phyloP scores from a whole-genome alignment of 1,140 invertebrate genomes.

The Brachionus sp. region DNA sequence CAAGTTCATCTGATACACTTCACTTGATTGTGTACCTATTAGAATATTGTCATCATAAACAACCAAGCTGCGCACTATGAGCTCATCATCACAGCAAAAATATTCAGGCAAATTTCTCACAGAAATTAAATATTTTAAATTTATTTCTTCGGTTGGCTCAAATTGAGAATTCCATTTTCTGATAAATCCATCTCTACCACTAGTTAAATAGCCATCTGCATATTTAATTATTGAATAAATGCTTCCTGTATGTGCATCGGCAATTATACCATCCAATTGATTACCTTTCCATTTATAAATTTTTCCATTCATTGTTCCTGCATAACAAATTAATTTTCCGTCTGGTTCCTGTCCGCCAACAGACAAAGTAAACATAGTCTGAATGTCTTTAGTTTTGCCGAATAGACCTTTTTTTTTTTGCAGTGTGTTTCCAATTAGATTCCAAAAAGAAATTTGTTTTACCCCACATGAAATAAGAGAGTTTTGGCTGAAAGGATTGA shows the following conservation, averaged over 20 bases:
- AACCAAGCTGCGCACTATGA: constrained; percentile 8
- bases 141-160: constrained; percentile 53
- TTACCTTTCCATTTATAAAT: constrained; percentile 58
- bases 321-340: constrained; percentile 48
- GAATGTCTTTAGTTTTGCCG: constrained; percentile 59
- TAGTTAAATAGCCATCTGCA: constrained; percentile 55
- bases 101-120: background rate
- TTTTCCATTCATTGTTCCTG: constrained; percentile 58
- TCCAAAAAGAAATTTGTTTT: constrained; percentile 61
- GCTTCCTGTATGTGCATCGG: constrained; percentile 55
- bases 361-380: constrained; percentile 56
- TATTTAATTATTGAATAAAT: constrained; percentile 53
- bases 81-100: constrained; percentile 26
- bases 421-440: constrained; percentile 58
- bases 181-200: constrained; percentile 57
- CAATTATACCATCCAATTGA: constrained; percentile 52
- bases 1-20: constrained; percentile 56
- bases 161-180: constrained; percentile 57
- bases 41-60: constrained; percentile 47
- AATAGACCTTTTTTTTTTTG: constrained; percentile 58
- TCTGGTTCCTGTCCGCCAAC: constrained; percentile 51
- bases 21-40: constrained; percentile 57
- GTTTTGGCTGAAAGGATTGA: constrained; percentile 54
- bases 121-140: constrained; percentile 51
- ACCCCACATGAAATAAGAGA: constrained; percentile 58